These are phyloP conservation scores for Vanessa tameamea DNA, from an alignment of 1,140 invertebrate species.

Conservation along the genomic window DNA sequence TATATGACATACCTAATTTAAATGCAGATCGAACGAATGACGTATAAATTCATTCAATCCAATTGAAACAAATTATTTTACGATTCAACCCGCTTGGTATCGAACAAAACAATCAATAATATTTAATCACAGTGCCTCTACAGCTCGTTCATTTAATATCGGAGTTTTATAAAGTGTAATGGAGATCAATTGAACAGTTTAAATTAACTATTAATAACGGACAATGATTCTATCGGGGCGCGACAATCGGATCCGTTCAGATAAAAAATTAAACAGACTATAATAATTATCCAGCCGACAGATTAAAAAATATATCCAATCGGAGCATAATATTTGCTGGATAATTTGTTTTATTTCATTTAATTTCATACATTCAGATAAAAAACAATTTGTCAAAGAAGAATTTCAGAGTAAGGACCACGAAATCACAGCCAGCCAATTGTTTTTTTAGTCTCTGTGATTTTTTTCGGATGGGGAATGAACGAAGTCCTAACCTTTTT, in stretches of 20 bases:
- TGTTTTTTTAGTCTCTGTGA: too few relatives aligned
- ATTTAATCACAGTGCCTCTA: conserved; percentile 62
- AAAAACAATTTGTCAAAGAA: too few relatives aligned
- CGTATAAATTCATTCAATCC: conserved; percentile 65
- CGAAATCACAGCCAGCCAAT: too few relatives aligned
- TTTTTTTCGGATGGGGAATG: too few relatives aligned
- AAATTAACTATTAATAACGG: conserved; percentile 72
- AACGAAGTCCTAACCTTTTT: too few relatives aligned
- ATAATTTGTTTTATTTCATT: too few relatives aligned
- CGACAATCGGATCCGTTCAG: conserved; percentile 56
- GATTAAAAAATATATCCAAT: conserved; percentile 15
- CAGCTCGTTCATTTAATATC: conserved; percentile 63
- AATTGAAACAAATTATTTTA: conserved; percentile 75
- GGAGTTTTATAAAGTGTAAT: conserved; percentile 73
- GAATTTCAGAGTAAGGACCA: too few relatives aligned
- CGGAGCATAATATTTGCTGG: not conserved
- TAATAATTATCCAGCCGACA: conserved; percentile 4
- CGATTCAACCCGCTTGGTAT: conserved; percentile 57
- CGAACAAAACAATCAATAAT: conserved; percentile 66
- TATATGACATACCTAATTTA: conserved; percentile 23
- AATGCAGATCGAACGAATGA: conserved; percentile 47
- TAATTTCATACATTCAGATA: too few relatives aligned
- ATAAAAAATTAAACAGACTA: conserved; percentile 24
- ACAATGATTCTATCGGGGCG: conserved; percentile 63
- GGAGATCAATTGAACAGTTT: conserved; percentile 72